phyloP scores from a whole-genome alignment of 2,113 vertebrate species.

The Rhinoderma darwinii region DNA sequence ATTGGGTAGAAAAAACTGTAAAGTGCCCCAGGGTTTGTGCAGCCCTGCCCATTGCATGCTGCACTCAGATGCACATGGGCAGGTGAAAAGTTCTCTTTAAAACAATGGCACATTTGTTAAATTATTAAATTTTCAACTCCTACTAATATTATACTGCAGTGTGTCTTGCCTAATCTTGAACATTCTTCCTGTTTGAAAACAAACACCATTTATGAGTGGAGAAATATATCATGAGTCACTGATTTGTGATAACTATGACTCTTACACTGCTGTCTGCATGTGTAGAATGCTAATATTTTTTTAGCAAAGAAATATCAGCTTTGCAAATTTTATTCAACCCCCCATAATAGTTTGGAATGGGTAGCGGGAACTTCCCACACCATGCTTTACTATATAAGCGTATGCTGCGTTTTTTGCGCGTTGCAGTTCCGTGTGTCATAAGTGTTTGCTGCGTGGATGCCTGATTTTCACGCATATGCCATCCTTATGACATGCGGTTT shows the following conservation, averaged over 20 bases:
- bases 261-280: background rate
- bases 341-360: too few relatives aligned
- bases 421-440: too few relatives aligned
- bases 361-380: too few relatives aligned
- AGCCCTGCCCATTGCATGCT: too few relatives aligned
- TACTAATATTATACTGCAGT: background rate
- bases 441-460: too few relatives aligned
- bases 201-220: background rate
- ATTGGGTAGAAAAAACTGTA: too few relatives aligned
- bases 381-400: too few relatives aligned
- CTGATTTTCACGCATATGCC: too few relatives aligned
- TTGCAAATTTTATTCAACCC: background rate
- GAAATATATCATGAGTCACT: background rate
- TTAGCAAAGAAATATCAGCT: background rate
- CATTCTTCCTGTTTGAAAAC: constrained; percentile 5
- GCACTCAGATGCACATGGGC: too few relatives aligned
- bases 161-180: background rate
- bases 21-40: too few relatives aligned
- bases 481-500: too few relatives aligned
- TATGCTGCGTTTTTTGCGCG: too few relatives aligned
- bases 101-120: background rate
- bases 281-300: background rate
- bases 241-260: background rate
- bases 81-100: background rate
- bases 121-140: background rate